Conservation (phyloP, 2,113 vertebrate genomes). For the Chloebia gouldiae region DNA sequence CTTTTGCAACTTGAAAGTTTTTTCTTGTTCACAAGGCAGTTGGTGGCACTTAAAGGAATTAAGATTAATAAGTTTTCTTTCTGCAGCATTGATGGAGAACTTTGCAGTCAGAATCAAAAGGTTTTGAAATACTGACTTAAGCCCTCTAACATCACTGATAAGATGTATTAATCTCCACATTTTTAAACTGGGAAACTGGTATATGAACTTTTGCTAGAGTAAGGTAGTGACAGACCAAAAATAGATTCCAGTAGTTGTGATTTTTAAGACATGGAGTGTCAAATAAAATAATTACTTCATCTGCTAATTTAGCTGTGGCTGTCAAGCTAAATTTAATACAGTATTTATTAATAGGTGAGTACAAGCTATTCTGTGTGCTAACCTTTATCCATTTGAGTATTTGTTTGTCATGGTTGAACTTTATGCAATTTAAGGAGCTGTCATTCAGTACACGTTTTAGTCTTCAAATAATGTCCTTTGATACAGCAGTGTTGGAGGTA, state of each 20-base stretch:
- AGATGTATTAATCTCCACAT: background rate
- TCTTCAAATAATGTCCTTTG: background rate
- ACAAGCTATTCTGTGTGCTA: background rate
- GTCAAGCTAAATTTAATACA: constrained; percentile 4
- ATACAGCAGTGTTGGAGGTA: background rate
- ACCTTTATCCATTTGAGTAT: constrained; percentile 42
- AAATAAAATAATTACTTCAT: background rate
- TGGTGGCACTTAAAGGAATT: background rate
- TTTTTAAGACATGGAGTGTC: background rate
- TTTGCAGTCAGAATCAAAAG: background rate
- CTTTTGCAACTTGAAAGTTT: background rate
- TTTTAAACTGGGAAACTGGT: background rate
- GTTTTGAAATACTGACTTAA: background rate
- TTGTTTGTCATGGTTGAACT: constrained; percentile 62
- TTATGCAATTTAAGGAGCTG: constrained; percentile 23
- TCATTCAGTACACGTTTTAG: constrained; percentile 21
- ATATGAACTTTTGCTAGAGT: background rate
- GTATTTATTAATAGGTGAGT: constrained; percentile 20
- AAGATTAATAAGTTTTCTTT: background rate
- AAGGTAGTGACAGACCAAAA: background rate
- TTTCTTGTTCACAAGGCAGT: background rate
- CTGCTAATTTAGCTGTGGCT: background rate
- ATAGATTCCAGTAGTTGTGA: background rate
- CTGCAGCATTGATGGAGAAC: background rate
- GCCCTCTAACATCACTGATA: background rate